These are phyloP conservation scores for Glossophaga mutica DNA, from an alignment of 2,797 vertebrate species.

Conservation along the genomic window DNA sequence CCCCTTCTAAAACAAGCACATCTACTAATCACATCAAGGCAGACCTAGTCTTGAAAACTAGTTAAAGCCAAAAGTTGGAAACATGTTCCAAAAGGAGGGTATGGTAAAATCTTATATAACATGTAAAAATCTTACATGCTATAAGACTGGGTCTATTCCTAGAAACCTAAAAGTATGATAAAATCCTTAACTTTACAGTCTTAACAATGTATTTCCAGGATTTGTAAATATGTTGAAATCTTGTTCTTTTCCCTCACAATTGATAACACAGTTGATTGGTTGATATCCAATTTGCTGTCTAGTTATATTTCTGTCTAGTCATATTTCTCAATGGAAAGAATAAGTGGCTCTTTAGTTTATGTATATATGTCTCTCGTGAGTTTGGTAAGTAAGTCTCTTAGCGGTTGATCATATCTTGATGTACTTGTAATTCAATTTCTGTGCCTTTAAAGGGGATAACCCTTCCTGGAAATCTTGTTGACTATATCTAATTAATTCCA, in stretches of 20 bases:
- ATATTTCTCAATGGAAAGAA: not conserved
- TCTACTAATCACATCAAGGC: not conserved
- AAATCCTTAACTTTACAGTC: not conserved
- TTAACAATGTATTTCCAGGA: not conserved
- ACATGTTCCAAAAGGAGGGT: not conserved
- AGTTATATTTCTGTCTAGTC: not conserved
- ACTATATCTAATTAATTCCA: not conserved
- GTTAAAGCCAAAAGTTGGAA: not conserved
- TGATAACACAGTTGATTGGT: not conserved
- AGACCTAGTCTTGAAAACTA: not conserved
- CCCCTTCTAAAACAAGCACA: not conserved
- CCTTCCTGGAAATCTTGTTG: not conserved
- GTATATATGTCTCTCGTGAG: not conserved
- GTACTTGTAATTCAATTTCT: conserved; percentile 31
- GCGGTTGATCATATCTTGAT: not conserved
- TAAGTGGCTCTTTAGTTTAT: not conserved
- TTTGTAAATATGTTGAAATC: not conserved
- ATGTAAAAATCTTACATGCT: not conserved
- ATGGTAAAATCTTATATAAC: not conserved
- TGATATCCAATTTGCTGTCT: not conserved
- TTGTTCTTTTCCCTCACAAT: not conserved
- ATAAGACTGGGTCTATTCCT: not conserved
- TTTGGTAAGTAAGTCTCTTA: not conserved
- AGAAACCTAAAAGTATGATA: not conserved
- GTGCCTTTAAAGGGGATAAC: not conserved